These are phyloP conservation scores for Drosophila orena DNA, from an alignment of 1,140 invertebrate species.

Conservation along the genomic window DNA sequence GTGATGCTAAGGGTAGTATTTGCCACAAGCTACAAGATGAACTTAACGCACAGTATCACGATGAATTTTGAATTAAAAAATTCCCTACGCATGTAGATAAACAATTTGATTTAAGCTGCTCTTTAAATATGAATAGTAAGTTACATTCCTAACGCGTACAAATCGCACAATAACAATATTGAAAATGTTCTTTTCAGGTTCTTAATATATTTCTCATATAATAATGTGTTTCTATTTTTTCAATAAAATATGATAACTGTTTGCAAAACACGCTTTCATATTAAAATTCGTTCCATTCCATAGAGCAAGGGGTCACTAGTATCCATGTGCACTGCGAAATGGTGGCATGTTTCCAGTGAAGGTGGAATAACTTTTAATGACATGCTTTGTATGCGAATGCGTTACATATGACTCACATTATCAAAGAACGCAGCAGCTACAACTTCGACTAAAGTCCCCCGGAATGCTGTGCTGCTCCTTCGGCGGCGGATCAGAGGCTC, in stretches of 20 bases:
- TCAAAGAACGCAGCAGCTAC: slow-evolving; percentile 61
- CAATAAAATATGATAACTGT: no score
- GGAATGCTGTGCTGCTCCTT: not conserved
- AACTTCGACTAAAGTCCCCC: slow-evolving; percentile 40
- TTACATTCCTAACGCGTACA: no score
- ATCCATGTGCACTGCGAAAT: slow-evolving; percentile 4
- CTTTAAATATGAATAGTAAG: not conserved
- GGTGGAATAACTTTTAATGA: slow-evolving; percentile 71
- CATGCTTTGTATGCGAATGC: slow-evolving; percentile 77
- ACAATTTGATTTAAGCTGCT: no score
- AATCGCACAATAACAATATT: no score
- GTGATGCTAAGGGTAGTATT: not conserved
- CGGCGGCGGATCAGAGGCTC: slow-evolving; percentile 20
- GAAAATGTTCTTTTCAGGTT: no score
- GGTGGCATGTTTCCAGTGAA: not conserved
- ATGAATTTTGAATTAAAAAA: not conserved
- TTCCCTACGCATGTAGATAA: no score
- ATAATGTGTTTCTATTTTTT: no score
- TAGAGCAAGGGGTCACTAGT: not conserved
- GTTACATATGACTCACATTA: slow-evolving; percentile 74
- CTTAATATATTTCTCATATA: no score
- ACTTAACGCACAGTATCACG: not conserved
- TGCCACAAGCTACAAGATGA: slow-evolving; percentile 1
- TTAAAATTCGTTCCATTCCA: not conserved
- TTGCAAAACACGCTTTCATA: no score